A percentile compares a stretch with the other conserved stretches of the same genome.
These are phyloP conservation scores for Astreopora myriophthalma DNA, from an alignment of 64 coral and sea anemone genomes.

Conservation along the genomic window DNA sequence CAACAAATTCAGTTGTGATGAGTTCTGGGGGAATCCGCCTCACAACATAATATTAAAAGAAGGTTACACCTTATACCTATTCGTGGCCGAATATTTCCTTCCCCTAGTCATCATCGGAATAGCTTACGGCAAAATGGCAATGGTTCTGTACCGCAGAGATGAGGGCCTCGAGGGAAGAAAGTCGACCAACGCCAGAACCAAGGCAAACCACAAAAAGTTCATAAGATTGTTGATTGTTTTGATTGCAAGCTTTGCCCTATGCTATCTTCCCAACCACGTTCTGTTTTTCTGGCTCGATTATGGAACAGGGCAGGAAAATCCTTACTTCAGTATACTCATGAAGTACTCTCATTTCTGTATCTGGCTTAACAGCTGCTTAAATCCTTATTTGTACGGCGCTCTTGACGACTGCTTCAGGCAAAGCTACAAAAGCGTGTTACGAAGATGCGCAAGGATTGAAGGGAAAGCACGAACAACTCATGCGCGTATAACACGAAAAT, in stretches of 20 bases:
- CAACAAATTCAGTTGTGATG: constrained; percentile 85
- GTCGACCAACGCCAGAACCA: constrained; percentile 36
- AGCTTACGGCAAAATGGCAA: constrained; percentile 82
- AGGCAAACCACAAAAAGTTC: constrained; percentile 84
- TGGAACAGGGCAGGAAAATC: constrained; percentile 59
- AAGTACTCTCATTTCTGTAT: constrained; percentile 91
- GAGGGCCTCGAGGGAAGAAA: constrained; percentile 74
- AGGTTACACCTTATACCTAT: constrained; percentile 89
- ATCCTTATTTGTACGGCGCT: constrained; percentile 90
- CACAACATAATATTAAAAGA: background rate
- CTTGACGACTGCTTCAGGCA: constrained; percentile 79
- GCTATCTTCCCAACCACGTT: constrained; percentile 89
- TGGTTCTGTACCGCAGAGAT: constrained; percentile 71
- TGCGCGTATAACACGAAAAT: constrained; percentile 43
- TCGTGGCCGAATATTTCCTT: constrained; percentile 78
- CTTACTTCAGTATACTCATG: constrained; percentile 89
- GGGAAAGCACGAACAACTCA: constrained; percentile 82
- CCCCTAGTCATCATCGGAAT: constrained; percentile 74
- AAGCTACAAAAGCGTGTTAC: constrained; percentile 82
- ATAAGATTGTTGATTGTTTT: constrained; percentile 82
- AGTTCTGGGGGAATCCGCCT: constrained; percentile 64
- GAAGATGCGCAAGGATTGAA: constrained; percentile 78
- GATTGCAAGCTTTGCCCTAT: constrained; percentile 76
- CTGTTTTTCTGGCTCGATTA: constrained; percentile 96
- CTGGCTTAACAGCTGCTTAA: constrained; percentile 90